Evolutionary conservation across 2,797 vertebrate species (phyloP), one percentile per base, ranked within the genome.

Genomic region (Syndactyla subalaris): DNA sequence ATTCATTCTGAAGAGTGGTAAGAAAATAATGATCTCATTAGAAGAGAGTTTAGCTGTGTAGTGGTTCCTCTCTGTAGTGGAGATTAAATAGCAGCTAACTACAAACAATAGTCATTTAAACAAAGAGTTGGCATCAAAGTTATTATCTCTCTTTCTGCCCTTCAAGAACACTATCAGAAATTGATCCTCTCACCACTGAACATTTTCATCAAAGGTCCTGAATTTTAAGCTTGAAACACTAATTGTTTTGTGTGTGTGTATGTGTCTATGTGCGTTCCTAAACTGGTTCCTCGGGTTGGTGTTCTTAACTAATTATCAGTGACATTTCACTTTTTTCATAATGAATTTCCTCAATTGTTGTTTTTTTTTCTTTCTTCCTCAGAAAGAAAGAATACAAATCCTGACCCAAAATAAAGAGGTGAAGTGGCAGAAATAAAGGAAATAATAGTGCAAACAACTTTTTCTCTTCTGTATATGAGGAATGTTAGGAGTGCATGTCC

Each of bases 61-160:
- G 97, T 97, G 92, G 93, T 97, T 98, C 96, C 89, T 97, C 81
- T 97, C 93, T 93, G 78, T 92, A 96, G 93, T 78, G 81, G 94
- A 98, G 96, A 97, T 98, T 98, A 97, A 98, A 98, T 96, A 96
- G 93, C 73, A 92, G 92, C 95, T 96, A 97, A 97, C 97, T 97
- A 97, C 95, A 98, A 98, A 98, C 97, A 97, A 97, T 96, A 97
- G 97, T 92, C 84, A 95, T 97, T 96, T 93, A 95, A 92, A 97
- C 97, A 98, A 95, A 96, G 92, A 93, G 85, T 73, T 3, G 2
- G 55, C 91, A 96, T 95, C 88, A 88, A 89, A 92, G 94, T 96
- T 97, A 94, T 96, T 96, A 96, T 94, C 96, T 97, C 88, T 92
- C 51, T 95, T 92, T 93, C 95, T 97, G 95, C 58, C 86, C 94